Conservation (phyloP, 2,797 vertebrate species). For the Ptychobarbus kaznakovi region DNA sequence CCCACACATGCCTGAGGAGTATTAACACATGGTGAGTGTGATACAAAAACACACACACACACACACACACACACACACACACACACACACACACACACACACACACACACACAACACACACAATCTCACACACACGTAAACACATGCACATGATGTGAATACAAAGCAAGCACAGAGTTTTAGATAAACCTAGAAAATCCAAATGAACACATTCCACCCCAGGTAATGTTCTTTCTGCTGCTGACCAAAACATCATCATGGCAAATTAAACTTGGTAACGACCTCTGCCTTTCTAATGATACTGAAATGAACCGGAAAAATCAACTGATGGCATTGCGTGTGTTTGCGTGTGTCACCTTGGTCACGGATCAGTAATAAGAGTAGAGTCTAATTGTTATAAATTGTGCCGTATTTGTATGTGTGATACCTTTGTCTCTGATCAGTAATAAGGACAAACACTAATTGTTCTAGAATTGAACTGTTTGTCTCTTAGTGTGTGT, state of each 20-base stretch:
- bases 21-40: neutral
- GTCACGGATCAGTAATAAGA: slow-evolving; percentile 34
- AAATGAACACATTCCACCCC: neutral
- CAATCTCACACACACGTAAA: neutral
- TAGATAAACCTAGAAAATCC: slow-evolving; percentile 16
- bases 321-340: slow-evolving; percentile 27
- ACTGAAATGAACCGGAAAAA: slow-evolving; percentile 71
- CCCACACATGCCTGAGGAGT: neutral
- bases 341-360: slow-evolving; percentile 45
- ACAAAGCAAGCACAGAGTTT: slow-evolving; percentile 21
- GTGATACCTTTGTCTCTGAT: slow-evolving; percentile 32
- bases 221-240: slow-evolving; percentile 47
- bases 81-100: slow-evolving; percentile 7
- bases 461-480: slow-evolving; percentile 48
- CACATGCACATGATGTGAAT: neutral
- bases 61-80: slow-evolving; percentile 4
- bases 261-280: slow-evolving; percentile 71
- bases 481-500: slow-evolving; percentile 14
- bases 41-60: slow-evolving; percentile 11
- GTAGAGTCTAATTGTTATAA: slow-evolving; percentile 31
- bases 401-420: slow-evolving; percentile 20
- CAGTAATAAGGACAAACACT: slow-evolving; percentile 51
- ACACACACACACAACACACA: slow-evolving; percentile 10
- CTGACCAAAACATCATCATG: slow-evolving; percentile 69
- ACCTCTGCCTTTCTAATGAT: slow-evolving; percentile 61